Evolutionary conservation across 2,797 vertebrate species (phyloP).

Genomic region (Tinamus major): DNA sequence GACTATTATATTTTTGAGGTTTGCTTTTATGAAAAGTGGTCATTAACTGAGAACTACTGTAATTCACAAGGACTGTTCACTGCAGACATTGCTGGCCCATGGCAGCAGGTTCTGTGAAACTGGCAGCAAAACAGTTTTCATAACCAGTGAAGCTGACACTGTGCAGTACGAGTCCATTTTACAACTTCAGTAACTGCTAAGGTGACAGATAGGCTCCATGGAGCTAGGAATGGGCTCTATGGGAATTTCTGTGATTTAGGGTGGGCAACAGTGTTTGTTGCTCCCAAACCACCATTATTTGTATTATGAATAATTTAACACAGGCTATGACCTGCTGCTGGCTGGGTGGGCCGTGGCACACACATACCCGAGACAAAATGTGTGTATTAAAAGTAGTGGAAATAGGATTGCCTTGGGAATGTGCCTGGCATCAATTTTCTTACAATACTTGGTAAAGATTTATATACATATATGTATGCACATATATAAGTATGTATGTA

Average conservation of each 20-base stretch:
- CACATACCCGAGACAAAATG: neutral
- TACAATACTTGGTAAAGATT: neutral
- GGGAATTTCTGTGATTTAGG: neutral
- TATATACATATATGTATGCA: neutral
- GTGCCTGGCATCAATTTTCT: neutral
- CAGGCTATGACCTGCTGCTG: neutral
- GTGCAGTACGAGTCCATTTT: neutral
- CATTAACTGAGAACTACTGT: neutral
- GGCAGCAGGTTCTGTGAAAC: neutral
- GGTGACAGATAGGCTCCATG: neutral
- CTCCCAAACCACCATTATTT: neutral
- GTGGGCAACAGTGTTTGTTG: neutral
- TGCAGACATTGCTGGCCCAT: neutral
- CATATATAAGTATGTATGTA: neutral
- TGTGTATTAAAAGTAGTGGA: neutral
- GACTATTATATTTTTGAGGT: rapidly evolving
- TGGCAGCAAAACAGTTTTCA: neutral
- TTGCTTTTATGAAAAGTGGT: neutral
- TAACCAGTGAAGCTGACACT: rapidly evolving
- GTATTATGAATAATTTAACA: neutral
- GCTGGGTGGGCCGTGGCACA: neutral
- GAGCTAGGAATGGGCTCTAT: neutral
- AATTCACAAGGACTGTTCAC: neutral
- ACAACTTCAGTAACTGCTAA: neutral
- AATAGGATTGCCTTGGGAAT: neutral